Evolutionary conservation across 92 coral and sea anemone species (phyloP), one percentile per base, ranked within the genome.

Genomic region (Zoanthus sociatus): DNA sequence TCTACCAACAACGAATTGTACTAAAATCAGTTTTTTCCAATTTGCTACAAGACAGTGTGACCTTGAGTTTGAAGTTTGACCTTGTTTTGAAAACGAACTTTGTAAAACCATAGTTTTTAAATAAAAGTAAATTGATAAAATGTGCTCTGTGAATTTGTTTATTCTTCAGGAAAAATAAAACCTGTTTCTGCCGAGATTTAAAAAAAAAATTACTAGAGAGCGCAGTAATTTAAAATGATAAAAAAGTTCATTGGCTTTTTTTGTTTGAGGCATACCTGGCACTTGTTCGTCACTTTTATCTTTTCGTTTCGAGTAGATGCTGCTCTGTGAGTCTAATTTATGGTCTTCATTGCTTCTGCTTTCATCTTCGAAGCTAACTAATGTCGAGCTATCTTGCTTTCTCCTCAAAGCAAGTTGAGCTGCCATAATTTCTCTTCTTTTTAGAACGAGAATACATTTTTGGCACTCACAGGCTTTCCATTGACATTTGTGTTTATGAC

Each of bases 381-480:
- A 63, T 9, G 70, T 54, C 37, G 73, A 70, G 33, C 75, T 86
- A 53, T 92, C 86, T 54, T 64, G 84, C 72, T 76, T 83, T 51
- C 95, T 73, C 67, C 95, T 82, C 50, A 92, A 51, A 6, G 95
- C 95, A 46, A 92, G 91, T 71, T 92, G 95, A 12, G 91, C 95
- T 51, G 93, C 90, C 95, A 92, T 92, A 44, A 92, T 88, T 74
- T 86, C 87, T 70, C 95, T 83, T 67, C 95, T 91, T 69, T 90
- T 86, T 46, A 66, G 53, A n/a, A 92, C 89, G 82, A 92, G 60
- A 76, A 87, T 84, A 66, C 95, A 92, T 54, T 88, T 90, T 30
- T 74, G 45, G 26, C 95, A 92, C 78, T 91, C 84, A 20, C 95
- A 92, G n/a, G 79, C 84, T 63, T 79, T 87, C 95, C 95, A 90